These are phyloP conservation scores for Cacatua alba DNA, from an alignment of 2,113 vertebrate genomes.

Conservation along the genomic window DNA sequence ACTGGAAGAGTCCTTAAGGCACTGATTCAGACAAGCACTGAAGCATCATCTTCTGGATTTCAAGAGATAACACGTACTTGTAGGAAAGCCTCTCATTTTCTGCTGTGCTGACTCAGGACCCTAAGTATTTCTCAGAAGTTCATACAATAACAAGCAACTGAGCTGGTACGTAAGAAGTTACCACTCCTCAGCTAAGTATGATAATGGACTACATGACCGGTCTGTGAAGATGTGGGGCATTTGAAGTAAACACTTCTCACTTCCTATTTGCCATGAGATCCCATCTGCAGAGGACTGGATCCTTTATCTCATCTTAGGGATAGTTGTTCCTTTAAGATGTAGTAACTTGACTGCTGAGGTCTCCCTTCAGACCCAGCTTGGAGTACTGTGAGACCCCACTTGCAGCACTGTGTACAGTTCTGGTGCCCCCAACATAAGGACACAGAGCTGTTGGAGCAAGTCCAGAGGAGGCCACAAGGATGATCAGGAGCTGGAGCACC, in stretches of 20 bases:
- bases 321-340: background rate
- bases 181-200: background rate
- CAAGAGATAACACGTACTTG: background rate
- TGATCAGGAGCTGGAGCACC: background rate
- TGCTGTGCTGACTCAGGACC: background rate
- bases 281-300: background rate
- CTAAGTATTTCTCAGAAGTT: background rate
- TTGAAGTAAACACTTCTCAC: background rate
- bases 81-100: background rate
- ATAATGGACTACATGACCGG: rapidly evolving
- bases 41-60: background rate
- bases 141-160: background rate
- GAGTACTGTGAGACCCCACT: background rate
- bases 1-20: background rate
- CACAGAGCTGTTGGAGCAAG: background rate
- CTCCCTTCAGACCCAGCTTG: too few species aligned
- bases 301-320: background rate
- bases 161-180: background rate
- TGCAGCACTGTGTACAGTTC: background rate
- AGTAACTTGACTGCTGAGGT: background rate
- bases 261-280: background rate
- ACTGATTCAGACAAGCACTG: background rate
- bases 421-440: background rate
- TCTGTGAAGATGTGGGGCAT: rapidly evolving
- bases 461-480: background rate